A percentile compares a stretch with the other conserved stretches of the same genome.
Conservation (phyloP, 2,113 vertebrate species). For the Etheostoma spectabile region DNA sequence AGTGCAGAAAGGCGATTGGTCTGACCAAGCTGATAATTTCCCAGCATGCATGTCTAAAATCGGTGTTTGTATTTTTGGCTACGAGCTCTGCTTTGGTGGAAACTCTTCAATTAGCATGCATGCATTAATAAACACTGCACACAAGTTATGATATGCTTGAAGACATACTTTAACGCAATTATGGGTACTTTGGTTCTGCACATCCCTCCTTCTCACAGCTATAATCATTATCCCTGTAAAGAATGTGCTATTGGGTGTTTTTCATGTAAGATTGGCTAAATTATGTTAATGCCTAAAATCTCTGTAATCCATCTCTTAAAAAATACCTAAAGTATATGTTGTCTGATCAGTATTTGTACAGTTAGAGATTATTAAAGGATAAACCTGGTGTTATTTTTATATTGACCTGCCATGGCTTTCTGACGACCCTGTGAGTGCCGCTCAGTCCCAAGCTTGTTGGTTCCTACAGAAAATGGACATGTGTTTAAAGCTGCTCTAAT, state of each 20-base stretch:
- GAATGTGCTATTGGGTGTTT: slow-evolving; percentile 29
- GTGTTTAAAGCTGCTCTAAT: neutral
- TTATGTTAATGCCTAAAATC: slow-evolving; percentile 25
- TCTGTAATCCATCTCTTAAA: slow-evolving; percentile 16
- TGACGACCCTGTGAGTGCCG: neutral
- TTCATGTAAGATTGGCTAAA: slow-evolving; percentile 21
- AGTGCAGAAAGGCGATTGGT: slow-evolving; percentile 26
- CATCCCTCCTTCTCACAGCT: slow-evolving; percentile 20
- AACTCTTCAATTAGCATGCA: slow-evolving; percentile 46
- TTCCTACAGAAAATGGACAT: neutral
- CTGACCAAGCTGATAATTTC: neutral
- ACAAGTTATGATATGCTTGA: slow-evolving; percentile 47
- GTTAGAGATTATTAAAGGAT: slow-evolving; percentile 14
- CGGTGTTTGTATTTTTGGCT: slow-evolving; percentile 3
- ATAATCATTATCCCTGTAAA: slow-evolving; percentile 33
- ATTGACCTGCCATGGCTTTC: neutral
- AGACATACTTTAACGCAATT: slow-evolving; percentile 54
- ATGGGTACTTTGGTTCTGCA: slow-evolving; percentile 13
- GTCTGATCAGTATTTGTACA: neutral
- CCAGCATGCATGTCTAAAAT: slow-evolving; percentile 18
- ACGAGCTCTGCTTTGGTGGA: slow-evolving; percentile 27
- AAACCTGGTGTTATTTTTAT: slow-evolving; percentile 1
- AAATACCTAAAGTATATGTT: slow-evolving; percentile 11
- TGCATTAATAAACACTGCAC: slow-evolving; percentile 50
- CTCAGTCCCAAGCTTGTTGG: neutral